Percentiles rank a stretch among this genome's conserved stretches.
phyloP scores from a whole-genome alignment of 2,113 vertebrate species.

The Myotis lucifugus region DNA sequence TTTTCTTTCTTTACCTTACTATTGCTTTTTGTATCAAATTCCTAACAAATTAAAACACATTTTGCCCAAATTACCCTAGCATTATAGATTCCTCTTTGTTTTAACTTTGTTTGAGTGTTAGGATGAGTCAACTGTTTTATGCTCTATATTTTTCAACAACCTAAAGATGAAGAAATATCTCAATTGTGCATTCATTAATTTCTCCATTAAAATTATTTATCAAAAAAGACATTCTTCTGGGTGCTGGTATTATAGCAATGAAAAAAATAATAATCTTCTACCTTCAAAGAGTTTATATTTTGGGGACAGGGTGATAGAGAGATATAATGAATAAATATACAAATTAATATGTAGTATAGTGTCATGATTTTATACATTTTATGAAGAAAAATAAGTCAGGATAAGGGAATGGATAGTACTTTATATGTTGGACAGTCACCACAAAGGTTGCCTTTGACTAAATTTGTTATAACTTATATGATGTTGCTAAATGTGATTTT shows the following conservation, averaged over 20 bases:
- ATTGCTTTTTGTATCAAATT: conserved; percentile 22
- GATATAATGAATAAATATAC: not conserved
- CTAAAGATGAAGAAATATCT: not conserved
- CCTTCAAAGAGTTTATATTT: not conserved
- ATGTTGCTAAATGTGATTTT: not conserved
- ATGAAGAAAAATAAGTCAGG: not conserved
- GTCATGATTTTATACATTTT: not conserved
- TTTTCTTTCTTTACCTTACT: not conserved
- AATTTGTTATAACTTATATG: not conserved
- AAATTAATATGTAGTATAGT: not conserved
- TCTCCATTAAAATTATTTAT: conserved; percentile 14
- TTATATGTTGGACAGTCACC: not conserved
- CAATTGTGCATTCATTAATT: not conserved
- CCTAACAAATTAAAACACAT: conserved; percentile 3
- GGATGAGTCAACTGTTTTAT: not conserved
- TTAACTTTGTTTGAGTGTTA: not conserved
- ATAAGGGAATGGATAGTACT: not conserved
- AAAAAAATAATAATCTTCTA: not conserved
- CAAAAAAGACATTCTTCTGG: not conserved
- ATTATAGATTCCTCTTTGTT: not conserved
- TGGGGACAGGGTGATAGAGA: not conserved
- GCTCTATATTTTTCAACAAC: not conserved
- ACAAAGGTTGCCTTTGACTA: not conserved
- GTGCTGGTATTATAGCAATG: not conserved
- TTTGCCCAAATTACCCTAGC: not conserved